Evolutionary conservation across 1,140 invertebrate species (phyloP).

Genomic region (Anoplophora glabripennis): DNA sequence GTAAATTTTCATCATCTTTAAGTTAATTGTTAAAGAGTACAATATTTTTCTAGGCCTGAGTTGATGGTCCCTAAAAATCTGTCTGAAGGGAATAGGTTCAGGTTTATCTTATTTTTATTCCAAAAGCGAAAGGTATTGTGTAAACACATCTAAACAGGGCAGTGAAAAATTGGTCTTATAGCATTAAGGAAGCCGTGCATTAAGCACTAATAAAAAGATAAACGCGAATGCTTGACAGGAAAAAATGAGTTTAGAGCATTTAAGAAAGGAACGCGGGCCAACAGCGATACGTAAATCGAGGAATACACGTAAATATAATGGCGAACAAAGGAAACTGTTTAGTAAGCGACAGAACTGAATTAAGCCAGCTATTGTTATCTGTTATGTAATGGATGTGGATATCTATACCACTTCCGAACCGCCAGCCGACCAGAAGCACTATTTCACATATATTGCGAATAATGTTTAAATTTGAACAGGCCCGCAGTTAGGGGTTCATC

Average conservation of each 20-base stretch:
- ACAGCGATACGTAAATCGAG: conserved; percentile 20
- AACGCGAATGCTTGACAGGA: neutral
- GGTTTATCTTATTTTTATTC: neutral
- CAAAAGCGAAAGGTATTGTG: conserved; percentile 2
- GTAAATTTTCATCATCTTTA: too few species aligned
- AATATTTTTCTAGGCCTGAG: too few species aligned
- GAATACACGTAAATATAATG: conserved; percentile 19
- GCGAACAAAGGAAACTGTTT: conserved; percentile 35
- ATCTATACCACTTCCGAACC: conserved; percentile 24
- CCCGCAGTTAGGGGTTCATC: too few species aligned
- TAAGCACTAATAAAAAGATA: too few species aligned
- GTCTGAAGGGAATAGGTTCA: too few species aligned
- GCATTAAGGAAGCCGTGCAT: too few species aligned
- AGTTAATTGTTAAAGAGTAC: too few species aligned
- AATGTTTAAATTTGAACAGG: conserved; percentile 11
- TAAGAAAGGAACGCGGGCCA: too few species aligned
- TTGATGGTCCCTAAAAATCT: too few species aligned
- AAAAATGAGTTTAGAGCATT: neutral
- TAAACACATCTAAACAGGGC: conserved; percentile 6
- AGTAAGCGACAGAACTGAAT: conserved; percentile 33
- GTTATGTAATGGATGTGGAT: conserved; percentile 32
- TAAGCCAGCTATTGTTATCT: conserved; percentile 35
- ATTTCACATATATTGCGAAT: conserved; percentile 30
- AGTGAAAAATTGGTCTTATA: neutral
- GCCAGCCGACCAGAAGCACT: conserved; percentile 15